phyloP scores from a whole-genome alignment of 1,140 invertebrate species.

The Ceratina japonica region DNA sequence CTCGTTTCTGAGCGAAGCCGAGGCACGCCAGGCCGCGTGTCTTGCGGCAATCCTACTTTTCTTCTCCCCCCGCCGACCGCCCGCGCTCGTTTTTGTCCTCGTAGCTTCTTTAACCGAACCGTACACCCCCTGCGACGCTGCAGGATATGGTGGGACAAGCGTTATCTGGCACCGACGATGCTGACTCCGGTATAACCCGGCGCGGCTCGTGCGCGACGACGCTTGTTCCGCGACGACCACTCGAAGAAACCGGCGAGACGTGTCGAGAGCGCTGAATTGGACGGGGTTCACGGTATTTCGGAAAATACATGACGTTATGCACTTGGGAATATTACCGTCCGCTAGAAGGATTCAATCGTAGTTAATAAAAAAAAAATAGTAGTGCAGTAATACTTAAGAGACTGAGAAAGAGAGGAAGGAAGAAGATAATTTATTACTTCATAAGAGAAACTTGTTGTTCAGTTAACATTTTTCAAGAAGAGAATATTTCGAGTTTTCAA shows the following conservation, averaged over 20 bases:
- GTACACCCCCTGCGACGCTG: background rate
- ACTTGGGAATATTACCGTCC: background rate
- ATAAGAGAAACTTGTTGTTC: no score
- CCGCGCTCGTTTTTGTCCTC: conserved; percentile 16
- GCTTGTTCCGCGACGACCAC: conserved; percentile 8
- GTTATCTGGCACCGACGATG: conserved; percentile 35
- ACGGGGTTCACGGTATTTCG: background rate
- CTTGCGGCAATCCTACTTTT: conserved; percentile 72
- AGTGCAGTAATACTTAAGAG: no score
- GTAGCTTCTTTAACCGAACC: conserved; percentile 44
- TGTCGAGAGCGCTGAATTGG: conserved; percentile 25
- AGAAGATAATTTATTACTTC: no score
- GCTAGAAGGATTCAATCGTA: no score
- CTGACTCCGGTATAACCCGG: conserved; percentile 23
- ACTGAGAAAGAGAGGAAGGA: no score
- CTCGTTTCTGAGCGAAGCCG: conserved; percentile 61
- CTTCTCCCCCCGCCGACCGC: conserved; percentile 49
- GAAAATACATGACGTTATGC: background rate
- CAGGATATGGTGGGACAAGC: background rate
- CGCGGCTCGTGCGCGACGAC: background rate
- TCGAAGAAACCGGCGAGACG: conserved; percentile 14
- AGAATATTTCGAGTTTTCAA: no score
- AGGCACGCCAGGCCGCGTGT: conserved; percentile 75
- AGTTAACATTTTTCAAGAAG: no score
- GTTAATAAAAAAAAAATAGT: no score